These are phyloP conservation scores for Icerya purchasi DNA, from an alignment of 2,888 invertebrate genomes.

Conservation along the genomic window DNA sequence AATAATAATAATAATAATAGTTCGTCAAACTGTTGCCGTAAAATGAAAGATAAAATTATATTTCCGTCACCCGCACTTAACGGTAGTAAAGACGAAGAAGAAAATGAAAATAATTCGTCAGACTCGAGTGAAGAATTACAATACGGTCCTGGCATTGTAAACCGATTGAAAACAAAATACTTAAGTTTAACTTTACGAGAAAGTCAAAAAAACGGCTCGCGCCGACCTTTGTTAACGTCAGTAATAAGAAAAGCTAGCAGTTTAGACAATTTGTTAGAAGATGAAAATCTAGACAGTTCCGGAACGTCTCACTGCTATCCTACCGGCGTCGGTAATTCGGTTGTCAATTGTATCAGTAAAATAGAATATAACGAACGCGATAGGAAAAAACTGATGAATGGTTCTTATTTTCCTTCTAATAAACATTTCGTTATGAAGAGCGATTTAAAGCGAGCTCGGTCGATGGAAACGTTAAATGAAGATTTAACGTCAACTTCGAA, in stretches of 20 bases:
- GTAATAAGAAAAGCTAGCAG: constrained; percentile 56
- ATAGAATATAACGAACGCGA: constrained; percentile 2
- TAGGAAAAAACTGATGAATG: background rate
- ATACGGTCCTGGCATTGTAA: constrained; percentile 81
- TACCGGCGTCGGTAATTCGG: constrained; percentile 5
- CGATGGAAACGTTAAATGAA: constrained; percentile 59
- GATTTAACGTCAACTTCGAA: constrained; percentile 23
- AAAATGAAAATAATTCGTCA: constrained; percentile 22
- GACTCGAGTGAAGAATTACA: constrained; percentile 55
- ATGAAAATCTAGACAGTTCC: constrained; percentile 21
- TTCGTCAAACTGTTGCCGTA: background rate
- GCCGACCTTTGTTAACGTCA: constrained; percentile 39
- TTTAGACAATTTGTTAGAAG: constrained; percentile 63
- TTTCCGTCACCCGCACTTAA: constrained; percentile 18
- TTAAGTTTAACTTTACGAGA: constrained; percentile 65
- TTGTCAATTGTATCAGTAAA: constrained; percentile 8
- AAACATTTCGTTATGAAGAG: constrained; percentile 20
- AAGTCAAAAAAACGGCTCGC: constrained; percentile 32
- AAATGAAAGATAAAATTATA: constrained; percentile 2
- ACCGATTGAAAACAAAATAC: constrained; percentile 65
- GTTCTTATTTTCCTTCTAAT: constrained; percentile 9
- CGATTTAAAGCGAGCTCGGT: constrained; percentile 59
- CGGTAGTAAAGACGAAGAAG: too few relatives aligned
- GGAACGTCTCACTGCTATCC: too few relatives aligned
- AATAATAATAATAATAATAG: too few relatives aligned